Base-by-base conservation (phyloP, 2,888 invertebrate genomes). In the Anthophora plumipes region DNA sequence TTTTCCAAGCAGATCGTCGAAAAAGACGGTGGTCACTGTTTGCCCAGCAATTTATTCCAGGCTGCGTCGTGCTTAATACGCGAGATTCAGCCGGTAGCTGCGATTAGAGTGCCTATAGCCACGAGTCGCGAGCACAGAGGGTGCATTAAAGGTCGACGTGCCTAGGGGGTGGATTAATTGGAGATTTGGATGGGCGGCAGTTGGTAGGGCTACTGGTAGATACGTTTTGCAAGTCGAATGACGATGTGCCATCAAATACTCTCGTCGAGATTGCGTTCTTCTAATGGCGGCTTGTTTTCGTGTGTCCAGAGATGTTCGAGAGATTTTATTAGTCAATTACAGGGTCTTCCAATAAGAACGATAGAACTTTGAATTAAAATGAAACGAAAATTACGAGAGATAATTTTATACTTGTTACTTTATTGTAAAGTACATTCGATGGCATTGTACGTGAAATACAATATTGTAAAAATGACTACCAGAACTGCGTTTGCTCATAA, bases 41-140 rank as follows among this genome's bases (percentile, higher is more conserved):
- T 86, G 69, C 20, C 41, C 20, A 77, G 31, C 74, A 86, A 86
- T 86, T 86, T 84, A 80, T 73, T 70, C 59, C 67, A 55, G 67
- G 39, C 57, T 48, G 64, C 43, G 63, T 74, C 52, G 39, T 52
- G 66, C 63, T 69, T 77, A 43, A 80, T 83, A 63, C 71, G 63
- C 64, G 37, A 52, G 39, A 83, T 75, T 77, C 55, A 43, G 59
- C 70, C 50, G 60, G 67, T 63, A 37, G 48, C 55, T 25, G n/a
- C 54, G 54, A 71, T 71, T 54, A 63, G 52, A 63, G 60, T 41
- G 41, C 63, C n/a, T 20, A 7, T 41, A 11, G 14, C 12, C 0
- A 61, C 41, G 41, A 61, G 52, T 61, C 41, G 70, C 52, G 70
- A 41, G 20, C 43, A 37, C 52, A 31, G 22, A 67, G 63, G 71